These are phyloP conservation scores for Gymnoscelis rufifasciata DNA, from an alignment of 2,888 invertebrate species.

Conservation along the genomic window DNA sequence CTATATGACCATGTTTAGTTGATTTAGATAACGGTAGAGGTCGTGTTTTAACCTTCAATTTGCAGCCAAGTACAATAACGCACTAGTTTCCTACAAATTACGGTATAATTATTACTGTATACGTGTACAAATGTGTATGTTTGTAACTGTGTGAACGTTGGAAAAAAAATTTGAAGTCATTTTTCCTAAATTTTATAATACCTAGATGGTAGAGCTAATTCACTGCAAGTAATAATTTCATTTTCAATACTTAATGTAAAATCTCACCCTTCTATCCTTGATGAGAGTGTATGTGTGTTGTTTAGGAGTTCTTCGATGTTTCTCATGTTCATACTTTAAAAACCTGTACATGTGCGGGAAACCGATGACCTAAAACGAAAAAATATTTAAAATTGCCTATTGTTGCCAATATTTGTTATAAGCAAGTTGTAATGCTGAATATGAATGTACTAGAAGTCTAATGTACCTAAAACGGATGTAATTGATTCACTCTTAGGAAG, in stretches of 20 bases:
- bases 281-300: slow-evolving; percentile 66
- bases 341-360: slow-evolving; percentile 84
- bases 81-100: no score
- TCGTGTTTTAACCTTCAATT: not conserved
- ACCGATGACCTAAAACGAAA: slow-evolving; percentile 78
- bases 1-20: not conserved
- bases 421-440: not conserved
- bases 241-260: no score
- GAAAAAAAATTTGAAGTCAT: no score
- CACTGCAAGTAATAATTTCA: not conserved
- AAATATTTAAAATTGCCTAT: not conserved
- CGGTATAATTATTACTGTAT: no score
- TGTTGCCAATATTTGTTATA: not conserved
- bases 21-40: not conserved
- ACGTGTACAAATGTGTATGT: no score
- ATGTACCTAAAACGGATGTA: no score
- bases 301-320: slow-evolving; percentile 79
- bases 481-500: no score
- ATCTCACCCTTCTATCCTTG: slow-evolving; percentile 80
- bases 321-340: slow-evolving; percentile 77
- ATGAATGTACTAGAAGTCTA: no score
- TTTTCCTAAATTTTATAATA: no score
- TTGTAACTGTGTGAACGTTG: no score
- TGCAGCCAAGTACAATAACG: no score
- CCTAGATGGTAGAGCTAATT: no score